A percentile compares a stretch with the other conserved stretches of the same genome.
phyloP scores from a whole-genome alignment of 1,140 invertebrate genomes.

The Aphelenchoides besseyi region DNA sequence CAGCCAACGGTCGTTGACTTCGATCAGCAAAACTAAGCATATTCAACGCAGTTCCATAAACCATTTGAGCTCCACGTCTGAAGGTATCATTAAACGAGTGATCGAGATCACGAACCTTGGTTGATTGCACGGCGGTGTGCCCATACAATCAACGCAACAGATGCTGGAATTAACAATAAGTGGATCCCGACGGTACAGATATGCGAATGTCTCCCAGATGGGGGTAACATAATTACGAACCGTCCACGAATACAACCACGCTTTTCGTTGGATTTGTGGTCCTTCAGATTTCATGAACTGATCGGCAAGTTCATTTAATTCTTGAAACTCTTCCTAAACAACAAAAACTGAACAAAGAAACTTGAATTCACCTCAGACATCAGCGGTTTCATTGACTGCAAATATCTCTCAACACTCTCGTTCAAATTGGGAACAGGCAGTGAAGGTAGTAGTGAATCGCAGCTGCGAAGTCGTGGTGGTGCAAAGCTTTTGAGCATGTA shows the following conservation, averaged over 20 bases:
- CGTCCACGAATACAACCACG: constrained; percentile 33
- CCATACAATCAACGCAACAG: constrained; percentile 42
- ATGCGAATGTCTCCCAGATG: constrained; percentile 58
- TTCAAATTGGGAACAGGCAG: constrained; percentile 42
- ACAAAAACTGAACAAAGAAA: not conserved
- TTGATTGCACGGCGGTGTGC: constrained; percentile 9
- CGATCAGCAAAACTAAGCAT: constrained; percentile 50
- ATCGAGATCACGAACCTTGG: not conserved
- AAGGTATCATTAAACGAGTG: not conserved
- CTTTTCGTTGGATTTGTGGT: constrained; percentile 40
- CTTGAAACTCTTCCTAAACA: constrained; percentile 47
- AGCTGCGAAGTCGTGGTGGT: constrained; percentile 43
- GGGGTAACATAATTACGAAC: constrained; percentile 51
- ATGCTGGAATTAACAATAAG: constrained; percentile 54
- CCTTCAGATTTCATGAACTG: constrained; percentile 49
- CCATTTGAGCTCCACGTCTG: not conserved
- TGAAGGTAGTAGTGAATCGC: constrained; percentile 46
- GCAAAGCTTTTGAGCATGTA: constrained; percentile 36
- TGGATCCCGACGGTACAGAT: constrained; percentile 44
- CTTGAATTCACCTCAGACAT: constrained; percentile 29
- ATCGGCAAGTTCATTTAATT: constrained; percentile 29
- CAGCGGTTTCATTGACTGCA: constrained; percentile 43
- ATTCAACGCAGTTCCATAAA: constrained; percentile 9
- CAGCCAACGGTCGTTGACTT: constrained; percentile 46
- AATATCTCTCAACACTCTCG: constrained; percentile 42